A percentile compares a stretch with the other conserved stretches of the same genome.
phyloP scores from a whole-genome alignment of 2,113 vertebrate genomes.

The Rhinichthys klamathensis region DNA sequence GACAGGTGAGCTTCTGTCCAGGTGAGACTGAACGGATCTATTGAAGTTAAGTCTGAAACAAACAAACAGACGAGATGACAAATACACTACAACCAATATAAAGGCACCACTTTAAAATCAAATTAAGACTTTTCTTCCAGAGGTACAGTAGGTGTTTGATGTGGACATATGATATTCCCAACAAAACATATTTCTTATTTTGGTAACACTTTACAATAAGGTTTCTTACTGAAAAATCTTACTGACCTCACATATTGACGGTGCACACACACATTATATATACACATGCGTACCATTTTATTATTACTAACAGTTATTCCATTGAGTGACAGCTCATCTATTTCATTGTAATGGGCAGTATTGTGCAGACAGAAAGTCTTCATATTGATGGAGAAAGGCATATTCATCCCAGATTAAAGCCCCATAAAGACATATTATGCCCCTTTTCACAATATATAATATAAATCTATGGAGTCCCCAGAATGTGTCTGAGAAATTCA shows the following conservation, averaged over 20 bases:
- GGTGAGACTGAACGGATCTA: background rate
- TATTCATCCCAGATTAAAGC: background rate
- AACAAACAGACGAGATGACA: background rate
- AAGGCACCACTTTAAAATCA: background rate
- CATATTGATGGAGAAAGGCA: background rate
- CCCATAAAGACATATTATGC: too few relatives aligned
- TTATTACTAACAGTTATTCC: background rate
- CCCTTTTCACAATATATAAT: too few relatives aligned
- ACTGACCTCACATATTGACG: background rate
- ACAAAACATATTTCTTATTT: background rate
- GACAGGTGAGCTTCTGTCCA: background rate
- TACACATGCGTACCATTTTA: background rate
- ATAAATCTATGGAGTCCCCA: too few relatives aligned
- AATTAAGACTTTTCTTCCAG: background rate
- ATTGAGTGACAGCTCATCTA: background rate
- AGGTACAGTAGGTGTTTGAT: background rate
- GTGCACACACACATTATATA: background rate
- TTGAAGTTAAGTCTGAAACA: constrained; percentile 21
- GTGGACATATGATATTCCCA: background rate
- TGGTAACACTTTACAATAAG: too few relatives aligned
- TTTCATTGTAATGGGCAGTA: background rate
- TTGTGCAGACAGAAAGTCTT: background rate
- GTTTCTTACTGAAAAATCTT: background rate
- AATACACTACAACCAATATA: background rate
- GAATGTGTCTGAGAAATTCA: too few relatives aligned